These are phyloP conservation scores for Samia ricini DNA, from an alignment of 1,140 invertebrate genomes.

Conservation along the genomic window DNA sequence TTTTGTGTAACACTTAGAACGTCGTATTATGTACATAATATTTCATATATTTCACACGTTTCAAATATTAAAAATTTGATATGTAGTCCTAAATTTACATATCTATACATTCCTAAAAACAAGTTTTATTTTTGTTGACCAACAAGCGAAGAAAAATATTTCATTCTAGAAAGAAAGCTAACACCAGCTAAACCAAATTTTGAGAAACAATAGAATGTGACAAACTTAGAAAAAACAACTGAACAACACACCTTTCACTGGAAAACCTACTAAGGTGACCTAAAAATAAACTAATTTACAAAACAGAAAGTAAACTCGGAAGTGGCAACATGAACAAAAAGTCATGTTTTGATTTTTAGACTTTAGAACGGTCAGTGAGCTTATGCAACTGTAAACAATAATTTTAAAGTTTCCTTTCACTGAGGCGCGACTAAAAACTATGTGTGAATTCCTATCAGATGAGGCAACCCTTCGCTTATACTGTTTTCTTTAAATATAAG, in stretches of 20 bases:
- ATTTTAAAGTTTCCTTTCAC: conserved; percentile 46
- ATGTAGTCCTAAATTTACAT: no score
- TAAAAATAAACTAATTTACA: conserved; percentile 34
- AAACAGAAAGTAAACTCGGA: conserved; percentile 32
- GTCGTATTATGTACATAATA: no score
- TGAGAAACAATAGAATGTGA: conserved; percentile 22
- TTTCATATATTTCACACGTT: no score
- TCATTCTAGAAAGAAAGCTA: background rate
- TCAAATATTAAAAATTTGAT: no score
- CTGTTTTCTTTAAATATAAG: background rate
- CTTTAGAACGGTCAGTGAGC: conserved; percentile 30
- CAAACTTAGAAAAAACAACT: conserved; percentile 12
- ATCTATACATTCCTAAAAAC: no score
- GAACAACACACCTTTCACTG: conserved; percentile 36
- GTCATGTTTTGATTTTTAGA: conserved; percentile 26
- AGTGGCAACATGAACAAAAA: conserved; percentile 23
- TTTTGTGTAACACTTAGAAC: no score
- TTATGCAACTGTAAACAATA: conserved; percentile 42
- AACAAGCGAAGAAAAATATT: background rate
- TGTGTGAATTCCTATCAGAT: conserved; percentile 16
- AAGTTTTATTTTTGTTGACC: no score
- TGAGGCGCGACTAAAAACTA: conserved; percentile 13
- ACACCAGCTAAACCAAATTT: background rate
- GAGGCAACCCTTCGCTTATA: conserved; percentile 7
- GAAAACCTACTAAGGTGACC: conserved; percentile 15